Percentiles rank a stretch among this genome's conserved stretches.
Evolutionary conservation across 2,888 invertebrate species (phyloP).

Genomic region (Phrixothrix hirtus): DNA sequence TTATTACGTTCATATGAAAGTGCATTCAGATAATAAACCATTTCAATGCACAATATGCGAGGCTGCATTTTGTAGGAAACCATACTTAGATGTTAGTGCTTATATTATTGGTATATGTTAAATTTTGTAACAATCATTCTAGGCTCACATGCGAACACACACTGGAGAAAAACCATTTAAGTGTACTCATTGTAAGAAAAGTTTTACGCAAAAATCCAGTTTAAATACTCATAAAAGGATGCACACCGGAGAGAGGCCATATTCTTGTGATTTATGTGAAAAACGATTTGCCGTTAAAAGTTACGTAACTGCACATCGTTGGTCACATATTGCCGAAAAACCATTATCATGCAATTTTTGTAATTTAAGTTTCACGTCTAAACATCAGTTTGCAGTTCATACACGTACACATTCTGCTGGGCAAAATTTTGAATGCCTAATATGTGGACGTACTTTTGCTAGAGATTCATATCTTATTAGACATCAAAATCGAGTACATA

Average conservation of each 20-base stretch:
- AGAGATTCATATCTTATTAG: conserved; percentile 78
- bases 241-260: conserved; percentile 79
- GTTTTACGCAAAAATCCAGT: conserved; percentile 81
- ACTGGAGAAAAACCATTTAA: conserved; percentile 77
- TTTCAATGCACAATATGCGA: conserved; percentile 78
- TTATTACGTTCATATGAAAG: conserved; percentile 82
- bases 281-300: conserved; percentile 82
- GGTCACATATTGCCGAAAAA: conserved; percentile 79
- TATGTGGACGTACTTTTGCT: conserved; percentile 75
- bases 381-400: conserved; percentile 73
- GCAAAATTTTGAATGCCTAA: conserved; percentile 73
- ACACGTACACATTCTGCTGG: conserved; percentile 73
- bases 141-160: conserved; percentile 79
- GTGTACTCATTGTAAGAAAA: conserved; percentile 74
- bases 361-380: conserved; percentile 74
- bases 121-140: conserved; percentile 1
- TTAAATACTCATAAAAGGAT: conserved; percentile 80
- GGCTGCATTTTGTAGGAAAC: conserved; percentile 79
- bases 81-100: conserved; percentile 65
- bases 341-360: conserved; percentile 73
- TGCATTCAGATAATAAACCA: conserved; percentile 79
- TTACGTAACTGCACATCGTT: conserved; percentile 78
- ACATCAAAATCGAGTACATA: conserved; percentile 77
- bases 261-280: conserved; percentile 77
- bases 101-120: neutral